A percentile compares a stretch with the other conserved stretches of the same genome.
Evolutionary conservation across 2,113 vertebrate genomes (phyloP).

Genomic region (Eidolon helvum): DNA sequence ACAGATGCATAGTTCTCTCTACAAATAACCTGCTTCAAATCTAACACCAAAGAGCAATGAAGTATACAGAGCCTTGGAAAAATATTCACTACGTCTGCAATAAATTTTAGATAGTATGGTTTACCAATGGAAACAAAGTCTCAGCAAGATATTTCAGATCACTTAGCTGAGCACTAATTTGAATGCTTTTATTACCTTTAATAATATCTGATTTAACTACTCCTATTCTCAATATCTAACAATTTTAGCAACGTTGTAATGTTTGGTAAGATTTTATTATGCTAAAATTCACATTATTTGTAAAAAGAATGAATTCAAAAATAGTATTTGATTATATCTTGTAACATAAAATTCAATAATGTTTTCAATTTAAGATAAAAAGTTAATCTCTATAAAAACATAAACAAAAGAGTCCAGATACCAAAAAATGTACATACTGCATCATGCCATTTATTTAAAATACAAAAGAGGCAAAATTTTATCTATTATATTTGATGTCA

Average conservation of each 20-base stretch:
- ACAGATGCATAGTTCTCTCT: background rate
- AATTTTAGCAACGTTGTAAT: background rate
- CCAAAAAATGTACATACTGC: background rate
- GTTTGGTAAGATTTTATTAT: background rate
- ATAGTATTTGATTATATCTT: background rate
- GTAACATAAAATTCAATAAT: background rate
- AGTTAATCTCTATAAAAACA: background rate
- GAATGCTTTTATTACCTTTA: background rate
- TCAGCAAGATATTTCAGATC: background rate
- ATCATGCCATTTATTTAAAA: background rate
- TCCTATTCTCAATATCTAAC: background rate
- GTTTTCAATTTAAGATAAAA: conserved; percentile 28
- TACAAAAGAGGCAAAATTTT: background rate
- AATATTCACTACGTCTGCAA: background rate
- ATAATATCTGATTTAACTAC: background rate
- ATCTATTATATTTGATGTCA: background rate
- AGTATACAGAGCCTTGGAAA: background rate
- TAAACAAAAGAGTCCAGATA: background rate
- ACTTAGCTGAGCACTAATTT: background rate
- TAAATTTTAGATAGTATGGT: background rate
- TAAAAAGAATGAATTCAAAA: background rate
- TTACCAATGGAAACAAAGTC: background rate
- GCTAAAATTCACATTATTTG: background rate
- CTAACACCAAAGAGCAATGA: background rate
- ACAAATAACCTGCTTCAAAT: conserved; percentile 40